Base-by-base conservation (phyloP, 1,140 invertebrate genomes). In the Belonocnema kinseyi region DNA sequence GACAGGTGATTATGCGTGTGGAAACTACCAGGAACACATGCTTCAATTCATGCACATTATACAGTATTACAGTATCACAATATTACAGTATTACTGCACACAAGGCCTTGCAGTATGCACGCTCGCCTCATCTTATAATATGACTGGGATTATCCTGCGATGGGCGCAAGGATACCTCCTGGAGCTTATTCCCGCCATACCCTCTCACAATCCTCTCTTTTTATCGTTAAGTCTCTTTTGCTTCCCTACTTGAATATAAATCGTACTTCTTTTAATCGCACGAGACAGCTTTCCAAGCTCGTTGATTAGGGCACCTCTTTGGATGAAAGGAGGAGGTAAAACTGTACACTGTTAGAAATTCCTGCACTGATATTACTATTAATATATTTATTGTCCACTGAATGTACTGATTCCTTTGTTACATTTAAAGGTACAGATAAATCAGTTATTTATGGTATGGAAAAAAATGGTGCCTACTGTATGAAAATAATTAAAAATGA, bases 1-100 rank as follows among this genome's bases (percentile, higher is more conserved):
- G 89, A 90, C 89, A 90, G 88, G 89, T 90, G 89, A 90, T 90
- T 90, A 90, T 88, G 88, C 88, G 87, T 88, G 88, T 88, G 86
- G 86, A 89, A 90, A 90, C 88, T 87, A 89, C 83, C 84, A 88
- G 71, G 76, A 79, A 78, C 74, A 79, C 77, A 77, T 83, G 75
- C 72, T 79, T 50, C 46, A 56, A 53, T 73, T 78, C 75, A 76
- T 79, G 46, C 76, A 51, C 40, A 46, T 46, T 46, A 46, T 46
- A 46, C 8, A 46, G 40, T 1, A 46, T 46, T 46, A 11, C 40
- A 46, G 40, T 46, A 46, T 46, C 11, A 46, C 40, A 46, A 46
- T 46, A 46, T 46, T 46, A 46, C 40, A 46, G 40, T 11, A 46
- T 46, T 10, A 46, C 40, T 78, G 78, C 76, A 79, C 76, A 78